Conservation (phyloP, 2,888 invertebrate species). For the Chouioia cunea region DNA sequence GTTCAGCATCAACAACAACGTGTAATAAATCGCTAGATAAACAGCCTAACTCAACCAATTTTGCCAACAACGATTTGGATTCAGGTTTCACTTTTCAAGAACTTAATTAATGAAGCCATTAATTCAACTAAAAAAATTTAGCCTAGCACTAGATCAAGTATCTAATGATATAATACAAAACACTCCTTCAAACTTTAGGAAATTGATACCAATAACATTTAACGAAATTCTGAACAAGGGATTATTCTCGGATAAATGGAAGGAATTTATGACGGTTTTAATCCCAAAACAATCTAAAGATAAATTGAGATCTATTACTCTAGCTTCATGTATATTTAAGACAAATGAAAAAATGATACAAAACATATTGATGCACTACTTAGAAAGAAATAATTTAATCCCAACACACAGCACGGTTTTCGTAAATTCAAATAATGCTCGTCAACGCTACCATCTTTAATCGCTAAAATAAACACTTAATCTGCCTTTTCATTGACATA, state of each 20-base stretch:
- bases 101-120: no score
- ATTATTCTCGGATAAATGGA: neutral
- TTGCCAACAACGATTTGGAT: no score
- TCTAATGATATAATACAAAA: neutral
- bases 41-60: no score
- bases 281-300: slow-evolving; percentile 13
- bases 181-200: neutral
- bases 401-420: no score
- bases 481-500: neutral
- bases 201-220: neutral
- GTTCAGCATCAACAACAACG: no score
- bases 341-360: slow-evolving; percentile 11
- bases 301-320: slow-evolving; percentile 22
- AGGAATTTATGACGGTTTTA: neutral
- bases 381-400: no score
- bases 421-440: no score
- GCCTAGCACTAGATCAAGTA: neutral
- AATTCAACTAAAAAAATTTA: neutral
- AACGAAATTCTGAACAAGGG: no score
- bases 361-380: neutral
- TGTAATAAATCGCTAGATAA: no score
- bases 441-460: no score
- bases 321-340: slow-evolving; percentile 13
- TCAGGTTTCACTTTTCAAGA: no score
- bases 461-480: neutral